Conservation (phyloP, 2,797 vertebrate species). For the Hoplostethus atlanticus region DNA sequence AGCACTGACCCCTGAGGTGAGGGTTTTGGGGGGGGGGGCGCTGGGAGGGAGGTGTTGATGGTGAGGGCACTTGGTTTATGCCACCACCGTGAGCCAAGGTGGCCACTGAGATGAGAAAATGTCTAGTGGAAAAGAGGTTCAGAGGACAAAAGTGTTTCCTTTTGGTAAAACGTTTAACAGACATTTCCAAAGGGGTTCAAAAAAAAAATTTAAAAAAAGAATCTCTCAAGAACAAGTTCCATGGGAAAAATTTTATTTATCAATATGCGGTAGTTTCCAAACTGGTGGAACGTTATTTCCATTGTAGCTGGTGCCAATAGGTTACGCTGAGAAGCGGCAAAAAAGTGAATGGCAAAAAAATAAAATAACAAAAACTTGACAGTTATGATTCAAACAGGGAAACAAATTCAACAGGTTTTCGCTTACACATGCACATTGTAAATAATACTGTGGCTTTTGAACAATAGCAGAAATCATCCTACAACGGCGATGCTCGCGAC, state of each 20-base stretch:
- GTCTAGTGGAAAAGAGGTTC: not conserved
- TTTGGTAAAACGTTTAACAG: too few relatives aligned
- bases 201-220: conserved; percentile 33
- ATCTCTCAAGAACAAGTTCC: conserved; percentile 72
- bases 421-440: conserved; percentile 83
- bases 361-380: conserved; percentile 72
- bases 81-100: conserved; percentile 47
- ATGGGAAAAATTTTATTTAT: conserved; percentile 89
- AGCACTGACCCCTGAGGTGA: conserved; percentile 79
- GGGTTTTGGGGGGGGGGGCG: conserved; percentile 36
- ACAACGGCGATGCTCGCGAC: conserved; percentile 59
- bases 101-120: conserved; percentile 53
- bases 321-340: conserved; percentile 83
- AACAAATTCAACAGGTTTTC: conserved; percentile 80
- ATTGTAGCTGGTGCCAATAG: conserved; percentile 84
- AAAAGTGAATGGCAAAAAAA: conserved; percentile 62
- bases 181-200: not conserved
- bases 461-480: conserved; percentile 74
- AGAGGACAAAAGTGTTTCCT: not conserved
- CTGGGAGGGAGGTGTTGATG: conserved; percentile 17
- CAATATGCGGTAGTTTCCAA: conserved; percentile 87
- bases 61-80: conserved; percentile 23
- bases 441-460: conserved; percentile 84
- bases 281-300: conserved; percentile 84
- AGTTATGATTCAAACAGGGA: conserved; percentile 83